Percentiles rank a stretch among this genome's conserved stretches.
Conservation (phyloP, 1,140 invertebrate genomes). For the Heliconius himera region DNA sequence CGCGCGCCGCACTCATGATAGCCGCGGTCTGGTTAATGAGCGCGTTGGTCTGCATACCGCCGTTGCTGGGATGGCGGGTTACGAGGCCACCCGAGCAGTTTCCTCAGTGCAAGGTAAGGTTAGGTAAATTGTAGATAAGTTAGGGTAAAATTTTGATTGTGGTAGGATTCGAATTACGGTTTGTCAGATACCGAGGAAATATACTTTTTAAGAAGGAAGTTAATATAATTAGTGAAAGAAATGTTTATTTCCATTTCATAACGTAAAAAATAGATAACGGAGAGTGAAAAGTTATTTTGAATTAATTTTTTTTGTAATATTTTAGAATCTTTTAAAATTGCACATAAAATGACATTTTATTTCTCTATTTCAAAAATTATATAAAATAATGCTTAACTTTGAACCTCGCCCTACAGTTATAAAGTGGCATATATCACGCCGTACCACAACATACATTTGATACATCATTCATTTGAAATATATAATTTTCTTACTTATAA, state of each 20-base stretch:
- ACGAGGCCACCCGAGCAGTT: constrained; percentile 86
- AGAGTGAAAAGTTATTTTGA: no score
- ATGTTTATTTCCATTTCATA: no score
- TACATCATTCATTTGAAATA: background rate
- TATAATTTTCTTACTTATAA: background rate
- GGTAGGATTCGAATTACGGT: no score
- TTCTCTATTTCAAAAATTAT: no score
- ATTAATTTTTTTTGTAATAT: no score
- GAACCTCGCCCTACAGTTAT: background rate
- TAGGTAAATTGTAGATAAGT: background rate
- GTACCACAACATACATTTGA: background rate
- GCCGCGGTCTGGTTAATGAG: constrained; percentile 96
- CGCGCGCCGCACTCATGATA: constrained; percentile 96
- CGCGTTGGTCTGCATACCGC: constrained; percentile 97
- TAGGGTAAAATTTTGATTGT: background rate
- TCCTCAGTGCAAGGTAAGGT: constrained; percentile 92
- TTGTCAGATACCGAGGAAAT: no score
- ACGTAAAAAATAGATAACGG: no score
- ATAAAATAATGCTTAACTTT: no score
- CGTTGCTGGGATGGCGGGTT: constrained; percentile 97
- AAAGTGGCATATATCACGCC: background rate
- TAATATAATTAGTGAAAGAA: no score
- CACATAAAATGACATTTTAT: no score
- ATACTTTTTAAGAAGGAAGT: no score
- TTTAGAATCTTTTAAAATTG: no score